Evolutionary conservation across 2,888 invertebrate genomes (phyloP).

Genomic region (Trachelus tabidus): DNA sequence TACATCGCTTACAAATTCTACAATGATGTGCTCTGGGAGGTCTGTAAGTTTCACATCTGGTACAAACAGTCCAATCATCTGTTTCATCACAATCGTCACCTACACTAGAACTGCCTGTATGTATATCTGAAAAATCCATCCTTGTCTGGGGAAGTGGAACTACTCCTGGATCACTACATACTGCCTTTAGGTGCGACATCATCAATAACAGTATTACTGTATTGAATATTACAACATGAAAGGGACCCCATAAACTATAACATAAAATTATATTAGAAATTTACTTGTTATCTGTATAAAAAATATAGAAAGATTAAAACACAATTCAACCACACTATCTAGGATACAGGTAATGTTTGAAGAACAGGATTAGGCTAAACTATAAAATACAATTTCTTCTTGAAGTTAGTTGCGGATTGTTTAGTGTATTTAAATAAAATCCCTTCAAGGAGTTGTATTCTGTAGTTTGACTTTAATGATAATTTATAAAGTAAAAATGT

Average conservation of each 20-base stretch:
- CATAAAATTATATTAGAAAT: not conserved
- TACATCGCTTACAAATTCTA: conserved; percentile 85
- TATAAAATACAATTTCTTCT: too few species aligned
- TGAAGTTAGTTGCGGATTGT: too few species aligned
- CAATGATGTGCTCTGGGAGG: conserved; percentile 91
- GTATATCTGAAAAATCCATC: conserved; percentile 84
- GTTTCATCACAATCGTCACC: conserved; percentile 67
- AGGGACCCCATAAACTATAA: conserved; percentile 83
- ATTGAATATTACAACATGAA: conserved; percentile 85
- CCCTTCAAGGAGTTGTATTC: too few species aligned
- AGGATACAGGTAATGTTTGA: too few species aligned
- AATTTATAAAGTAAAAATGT: too few species aligned
- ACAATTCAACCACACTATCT: too few species aligned
- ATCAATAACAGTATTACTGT: conserved; percentile 79
- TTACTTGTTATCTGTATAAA: too few species aligned
- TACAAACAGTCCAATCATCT: conserved; percentile 83
- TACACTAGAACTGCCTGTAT: conserved; percentile 70
- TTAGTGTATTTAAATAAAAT: too few species aligned
- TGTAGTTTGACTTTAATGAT: too few species aligned
- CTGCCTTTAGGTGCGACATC: conserved; percentile 85
- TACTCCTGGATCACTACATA: conserved; percentile 89
- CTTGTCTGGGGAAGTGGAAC: conserved; percentile 81
- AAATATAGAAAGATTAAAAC: too few species aligned
- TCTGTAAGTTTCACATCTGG: conserved; percentile 82
- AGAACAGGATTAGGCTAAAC: too few species aligned